Evolutionary conservation across 2,113 vertebrate genomes (phyloP), one percentile per base, ranked within the genome.

Genomic region (Chlamydotis undulata): DNA sequence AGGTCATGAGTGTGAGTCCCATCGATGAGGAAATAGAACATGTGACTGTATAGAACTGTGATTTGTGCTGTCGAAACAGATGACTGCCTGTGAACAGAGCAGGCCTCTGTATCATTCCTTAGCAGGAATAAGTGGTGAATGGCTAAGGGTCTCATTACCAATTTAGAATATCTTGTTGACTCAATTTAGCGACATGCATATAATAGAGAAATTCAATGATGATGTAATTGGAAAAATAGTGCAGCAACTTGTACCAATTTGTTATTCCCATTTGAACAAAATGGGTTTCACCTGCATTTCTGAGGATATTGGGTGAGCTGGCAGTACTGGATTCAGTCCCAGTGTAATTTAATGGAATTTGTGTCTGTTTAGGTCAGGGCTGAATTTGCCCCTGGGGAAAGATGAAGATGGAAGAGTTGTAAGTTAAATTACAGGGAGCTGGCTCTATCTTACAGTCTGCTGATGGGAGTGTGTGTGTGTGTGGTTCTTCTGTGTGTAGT

Each of bases 281-380:
- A 81, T 12, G 53, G 28, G 39, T 78, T 93, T 92, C 90, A 89
- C 80, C 68, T 39, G 14, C 83, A 31, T 93, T 95, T 95, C 79
- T 83, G 74, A 92, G 77, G 19, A 41, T 73, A 8, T 45, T 73
- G 83, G 83, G 65, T 96, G 74, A 90, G 77, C 86, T 92, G 76
- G 76, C 61, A 71, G 50, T 68, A 76, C 61, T 92, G 78, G 74
- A 82, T 89, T 95, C 69, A 85, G 50, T 91, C 77, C 43, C 67
- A 89, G 50, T 28, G 67, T 89, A 79, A 73, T 94, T 94, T 70
- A 94, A 71, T 82, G 73, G 92, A 63, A 89, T 95, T 86, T 92
- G 41, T 88, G 64, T 78, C 80, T 57, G 16, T 87, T 93, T 83
- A 92, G 80, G 69, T 96, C 89, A 78, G 77, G 45, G 37, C 61